phyloP scores from a whole-genome alignment of 2,888 invertebrate species.

The Diogma glabrata region DNA sequence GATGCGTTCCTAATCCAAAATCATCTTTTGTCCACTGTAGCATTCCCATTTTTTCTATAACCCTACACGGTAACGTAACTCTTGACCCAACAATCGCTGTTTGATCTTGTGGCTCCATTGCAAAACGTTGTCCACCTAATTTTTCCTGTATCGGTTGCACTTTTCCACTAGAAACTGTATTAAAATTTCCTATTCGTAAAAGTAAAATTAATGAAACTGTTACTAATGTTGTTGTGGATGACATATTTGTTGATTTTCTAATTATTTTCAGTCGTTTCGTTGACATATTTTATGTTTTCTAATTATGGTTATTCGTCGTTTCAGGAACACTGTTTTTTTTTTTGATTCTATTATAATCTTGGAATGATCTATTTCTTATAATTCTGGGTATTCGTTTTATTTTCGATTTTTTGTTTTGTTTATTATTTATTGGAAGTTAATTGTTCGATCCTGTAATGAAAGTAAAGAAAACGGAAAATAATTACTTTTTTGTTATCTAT shows the following conservation, averaged over 20 bases:
- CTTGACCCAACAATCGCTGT: slow-evolving; percentile 80
- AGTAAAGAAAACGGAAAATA: background rate
- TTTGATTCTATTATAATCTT: slow-evolving; percentile 2
- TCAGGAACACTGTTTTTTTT: slow-evolving; percentile 4
- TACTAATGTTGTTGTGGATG: background rate
- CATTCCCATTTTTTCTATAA: slow-evolving; percentile 76
- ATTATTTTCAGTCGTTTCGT: slow-evolving; percentile 3
- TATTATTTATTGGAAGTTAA: slow-evolving; percentile 5
- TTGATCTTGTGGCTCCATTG: slow-evolving; percentile 85
- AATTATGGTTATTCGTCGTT: background rate
- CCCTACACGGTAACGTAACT: slow-evolving; percentile 81
- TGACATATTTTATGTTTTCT: background rate
- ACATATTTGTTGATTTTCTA: slow-evolving; percentile 5
- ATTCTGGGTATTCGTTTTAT: background rate
- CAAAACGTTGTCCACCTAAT: slow-evolving; percentile 62
- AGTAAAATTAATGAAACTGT: background rate
- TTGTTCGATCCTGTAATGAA: slow-evolving; percentile 3
- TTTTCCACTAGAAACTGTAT: background rate
- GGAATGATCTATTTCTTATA: slow-evolving; percentile 6
- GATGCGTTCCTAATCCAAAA: slow-evolving; percentile 84
- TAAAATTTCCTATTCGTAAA: slow-evolving; percentile 1
- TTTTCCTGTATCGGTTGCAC: background rate
- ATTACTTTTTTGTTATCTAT: slow-evolving; percentile 4
- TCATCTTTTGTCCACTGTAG: slow-evolving; percentile 90
- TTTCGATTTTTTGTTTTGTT: background rate